Base-by-base conservation (phyloP, 1,140 invertebrate genomes). In the Hyles vespertilio region DNA sequence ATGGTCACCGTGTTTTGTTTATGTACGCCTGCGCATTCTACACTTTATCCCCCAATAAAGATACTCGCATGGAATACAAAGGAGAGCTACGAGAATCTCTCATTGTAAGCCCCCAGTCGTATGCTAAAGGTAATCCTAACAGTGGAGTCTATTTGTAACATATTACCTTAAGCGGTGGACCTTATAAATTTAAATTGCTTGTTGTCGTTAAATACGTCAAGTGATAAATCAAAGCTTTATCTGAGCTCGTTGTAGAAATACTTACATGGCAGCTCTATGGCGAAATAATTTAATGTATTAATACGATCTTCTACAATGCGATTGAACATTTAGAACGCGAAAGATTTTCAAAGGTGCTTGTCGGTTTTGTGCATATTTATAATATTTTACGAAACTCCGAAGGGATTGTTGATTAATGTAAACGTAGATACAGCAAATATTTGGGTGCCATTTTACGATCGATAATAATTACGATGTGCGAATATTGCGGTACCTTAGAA, bases 391-490 rank as follows among this genome's bases (percentile, higher is more conserved):
- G 36, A 40, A 40, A 40, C 36, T 1, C 36, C 36, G 36, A 40
- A 40, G 36, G 36, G 36, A 5, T 40, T 40, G 8, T 0, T 0
- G 36, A 40, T 40, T 40, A 2, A 40, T 40, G 36, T 40, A 40
- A 40, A 40, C 36, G 36, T 40, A 40, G 47, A 48, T 22, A 48
- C n/a, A 48, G n/a, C 22, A 48, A 48, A 48, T 48, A 48, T 48
- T 48, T 48, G 47, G 47, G 5, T 12, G 47, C 47, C 22, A 22
- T 86, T 84, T 84, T 88, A 77, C 78, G 58, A 74, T 69, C 71
- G 82, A 84, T 86, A 88, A 88, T 86, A 86, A 88, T 86, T 86
- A 88, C 85, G 85, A 88, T 85, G 85, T 88, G 85, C 83, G 83
- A 88, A 88, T 86, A 88, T 81, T 80, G 85, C 77, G 77, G 82